Conservation (phyloP, 2,113 vertebrate genomes). For the Ameiurus melas region DNA sequence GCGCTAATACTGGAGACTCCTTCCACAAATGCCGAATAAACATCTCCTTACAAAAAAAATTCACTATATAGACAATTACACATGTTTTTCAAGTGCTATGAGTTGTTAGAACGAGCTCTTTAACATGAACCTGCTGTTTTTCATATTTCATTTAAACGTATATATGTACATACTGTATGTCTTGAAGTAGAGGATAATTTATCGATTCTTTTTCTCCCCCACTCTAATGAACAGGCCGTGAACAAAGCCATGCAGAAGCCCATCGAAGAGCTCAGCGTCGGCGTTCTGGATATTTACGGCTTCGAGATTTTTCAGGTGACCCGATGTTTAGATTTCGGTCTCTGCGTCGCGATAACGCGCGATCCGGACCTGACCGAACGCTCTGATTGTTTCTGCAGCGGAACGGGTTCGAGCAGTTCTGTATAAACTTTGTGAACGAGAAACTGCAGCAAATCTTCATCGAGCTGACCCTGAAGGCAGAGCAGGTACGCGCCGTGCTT, state of each 20-base stretch:
- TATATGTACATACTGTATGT: not conserved
- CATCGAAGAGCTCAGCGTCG: slow-evolving; percentile 86
- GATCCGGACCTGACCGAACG: not conserved
- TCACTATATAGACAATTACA: not conserved
- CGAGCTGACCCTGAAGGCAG: slow-evolving; percentile 94
- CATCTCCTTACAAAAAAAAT: not conserved
- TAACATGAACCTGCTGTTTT: no score
- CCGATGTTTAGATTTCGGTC: not conserved
- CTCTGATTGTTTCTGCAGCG: slow-evolving; percentile 69
- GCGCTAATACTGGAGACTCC: no score
- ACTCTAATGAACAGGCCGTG: slow-evolving; percentile 75
- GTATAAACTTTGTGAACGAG: slow-evolving; percentile 98
- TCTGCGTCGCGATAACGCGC: not conserved
- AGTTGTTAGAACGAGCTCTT: not conserved
- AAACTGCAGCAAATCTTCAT: slow-evolving; percentile 99
- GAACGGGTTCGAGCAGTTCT: slow-evolving; percentile 98
- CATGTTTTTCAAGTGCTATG: not conserved
- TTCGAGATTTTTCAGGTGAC: slow-evolving; percentile 97
- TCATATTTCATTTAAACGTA: no score
- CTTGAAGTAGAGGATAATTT: not conserved
- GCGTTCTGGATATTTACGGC: slow-evolving; percentile 95
- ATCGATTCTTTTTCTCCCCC: not conserved
- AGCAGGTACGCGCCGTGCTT: slow-evolving; percentile 79
- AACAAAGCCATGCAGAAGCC: slow-evolving; percentile 95
- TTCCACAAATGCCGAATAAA: not conserved